Percentiles rank a stretch among this genome's conserved stretches.
phyloP scores from a whole-genome alignment of 2,888 invertebrate genomes.

The Phortica magna region DNA sequence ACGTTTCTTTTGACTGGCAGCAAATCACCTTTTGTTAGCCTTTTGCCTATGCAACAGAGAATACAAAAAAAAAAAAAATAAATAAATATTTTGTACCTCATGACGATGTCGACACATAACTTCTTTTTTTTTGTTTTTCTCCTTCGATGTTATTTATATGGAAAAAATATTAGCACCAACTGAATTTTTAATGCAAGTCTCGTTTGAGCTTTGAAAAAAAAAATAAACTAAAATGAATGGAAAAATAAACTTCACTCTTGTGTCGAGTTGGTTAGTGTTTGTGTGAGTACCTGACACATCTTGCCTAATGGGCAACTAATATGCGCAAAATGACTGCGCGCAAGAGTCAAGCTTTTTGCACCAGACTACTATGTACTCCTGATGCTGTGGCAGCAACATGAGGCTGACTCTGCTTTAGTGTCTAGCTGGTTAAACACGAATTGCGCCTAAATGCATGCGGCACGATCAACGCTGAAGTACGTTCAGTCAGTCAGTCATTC shows the following conservation, averaged over 20 bases:
- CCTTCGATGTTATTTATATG: background rate
- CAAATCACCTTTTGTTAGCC: conserved; percentile 54
- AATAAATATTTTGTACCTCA: conserved; percentile 22
- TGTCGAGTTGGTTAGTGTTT: background rate
- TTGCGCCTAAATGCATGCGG: conserved; percentile 48
- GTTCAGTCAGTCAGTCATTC: conserved; percentile 8
- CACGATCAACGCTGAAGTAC: conserved; percentile 41
- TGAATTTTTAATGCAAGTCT: conserved; percentile 66
- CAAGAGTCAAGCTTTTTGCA: conserved; percentile 23
- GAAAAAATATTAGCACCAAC: conserved; percentile 68
- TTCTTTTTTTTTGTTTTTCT: conserved; percentile 16
- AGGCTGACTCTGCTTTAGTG: background rate
- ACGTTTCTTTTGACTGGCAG: conserved; percentile 48
- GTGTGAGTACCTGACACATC: conserved; percentile 50
- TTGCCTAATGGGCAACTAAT: conserved; percentile 67
- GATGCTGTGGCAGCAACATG: conserved; percentile 9
- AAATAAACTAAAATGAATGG: no score
- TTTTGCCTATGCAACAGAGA: conserved; percentile 4
- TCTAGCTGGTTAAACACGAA: conserved; percentile 36
- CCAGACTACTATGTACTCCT: background rate
- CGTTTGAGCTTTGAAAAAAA: background rate
- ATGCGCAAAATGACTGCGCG: conserved; percentile 62
- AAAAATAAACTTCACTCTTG: conserved; percentile 3
- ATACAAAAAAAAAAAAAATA: conserved; percentile 46
- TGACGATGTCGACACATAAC: conserved; percentile 15